Base-by-base conservation (phyloP, 2,888 invertebrate species). In the Mechanitis messenoides region DNA sequence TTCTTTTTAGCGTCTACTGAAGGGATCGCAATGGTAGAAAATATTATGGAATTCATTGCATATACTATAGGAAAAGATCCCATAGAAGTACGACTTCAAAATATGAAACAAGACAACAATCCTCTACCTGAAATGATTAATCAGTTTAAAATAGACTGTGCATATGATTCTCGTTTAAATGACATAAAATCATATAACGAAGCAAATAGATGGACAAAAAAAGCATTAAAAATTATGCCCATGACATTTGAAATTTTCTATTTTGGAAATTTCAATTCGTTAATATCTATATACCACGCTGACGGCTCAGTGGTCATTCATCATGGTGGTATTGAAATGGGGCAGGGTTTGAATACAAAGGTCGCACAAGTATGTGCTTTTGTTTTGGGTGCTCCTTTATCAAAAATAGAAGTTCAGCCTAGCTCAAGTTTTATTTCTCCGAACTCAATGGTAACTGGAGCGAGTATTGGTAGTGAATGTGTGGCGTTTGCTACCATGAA, bases 261-360 rank as follows among this genome's bases (percentile, higher is more conserved):
- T 60, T 82, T 84, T 59, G 92, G 92, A 1, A 91, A 90, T 35
- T 93, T 81, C 68, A 91, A 92, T 71, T 91, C 92, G 0, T 78
- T 92, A 33, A 91, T 95, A 20, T 91, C 93, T 1, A 91, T 96
- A 69, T 95, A 92, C 75, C 92, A 93, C 31, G 88, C 90, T 0
- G 94, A 95, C 80, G 94, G 93, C 0, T 91, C 92, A 1, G 93
- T 96, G 1, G 85, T 92, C 1, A 85, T 96, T 6, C 85, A 91
- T 5, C 95, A 95, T 70, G 93, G 93, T 42, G 94, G 93, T 0
- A 84, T 93, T 53, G 94, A 94, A 87, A 92, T 93, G 84, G 96
- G 96, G 0, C 96, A 96, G 89, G 96, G 95, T 1, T 91, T 96
- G 56, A 94, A 95, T 69, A 95, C 95, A 0, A 96, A 95, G 90